These are phyloP conservation scores for Hypotaenidia philippensis DNA, from an alignment of 2,797 vertebrate species.

Conservation along the genomic window DNA sequence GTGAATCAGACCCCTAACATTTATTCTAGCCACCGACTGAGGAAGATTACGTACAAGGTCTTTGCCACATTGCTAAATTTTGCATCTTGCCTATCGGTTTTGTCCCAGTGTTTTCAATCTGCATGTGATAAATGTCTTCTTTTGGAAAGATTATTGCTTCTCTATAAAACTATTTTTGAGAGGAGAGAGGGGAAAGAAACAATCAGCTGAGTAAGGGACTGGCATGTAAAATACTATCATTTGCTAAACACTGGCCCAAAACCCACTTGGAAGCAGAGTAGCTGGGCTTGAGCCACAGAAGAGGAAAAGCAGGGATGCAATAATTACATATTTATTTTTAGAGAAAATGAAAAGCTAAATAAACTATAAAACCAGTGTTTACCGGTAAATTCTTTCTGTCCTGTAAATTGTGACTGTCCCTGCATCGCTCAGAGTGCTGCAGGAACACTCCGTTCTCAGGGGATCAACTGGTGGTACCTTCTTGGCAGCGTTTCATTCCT, in stretches of 20 bases:
- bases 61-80: neutral
- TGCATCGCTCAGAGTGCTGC: neutral
- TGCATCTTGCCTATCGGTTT: constrained; percentile 9
- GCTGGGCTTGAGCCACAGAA: constrained; percentile 5
- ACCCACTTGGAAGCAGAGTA: constrained; percentile 2
- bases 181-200: neutral
- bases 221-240: constrained; percentile 56
- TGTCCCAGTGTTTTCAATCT: neutral
- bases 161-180: constrained; percentile 37
- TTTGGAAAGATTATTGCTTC: constrained; percentile 50
- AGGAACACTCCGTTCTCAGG: constrained; percentile 16
- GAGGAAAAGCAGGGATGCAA: neutral
- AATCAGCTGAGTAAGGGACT: constrained; percentile 45
- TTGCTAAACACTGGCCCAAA: constrained; percentile 37
- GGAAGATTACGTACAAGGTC: neutral
- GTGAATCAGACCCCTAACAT: neutral
- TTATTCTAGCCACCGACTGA: neutral
- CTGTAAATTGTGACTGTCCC: neutral
- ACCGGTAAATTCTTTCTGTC: neutral
- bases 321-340: constrained; percentile 33
- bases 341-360: constrained; percentile 49
- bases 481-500: neutral
- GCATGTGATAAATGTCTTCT: constrained; percentile 24
- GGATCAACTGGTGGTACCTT: neutral
- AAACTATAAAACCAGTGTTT: constrained; percentile 6